Evolutionary conservation across 2,797 vertebrate species (phyloP).

Genomic region (Naso thynnoides): DNA sequence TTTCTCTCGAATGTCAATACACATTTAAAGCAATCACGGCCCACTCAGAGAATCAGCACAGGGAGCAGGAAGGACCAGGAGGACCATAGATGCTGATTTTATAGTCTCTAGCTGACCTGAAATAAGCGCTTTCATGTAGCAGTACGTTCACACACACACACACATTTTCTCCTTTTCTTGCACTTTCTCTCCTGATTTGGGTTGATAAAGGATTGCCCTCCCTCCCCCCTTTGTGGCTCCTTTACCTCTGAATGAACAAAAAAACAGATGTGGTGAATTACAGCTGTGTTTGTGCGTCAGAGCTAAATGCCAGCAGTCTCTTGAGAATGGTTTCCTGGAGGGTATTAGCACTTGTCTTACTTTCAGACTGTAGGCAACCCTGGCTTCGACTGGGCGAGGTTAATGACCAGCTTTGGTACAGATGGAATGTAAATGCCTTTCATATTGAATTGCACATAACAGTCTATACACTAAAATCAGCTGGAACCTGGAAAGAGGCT

Average conservation of each 20-base stretch:
- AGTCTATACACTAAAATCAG: constrained; percentile 21
- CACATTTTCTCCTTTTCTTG: constrained; percentile 22
- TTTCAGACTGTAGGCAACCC: constrained; percentile 39
- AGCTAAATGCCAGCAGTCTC: constrained; percentile 74
- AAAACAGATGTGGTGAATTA: constrained; percentile 61
- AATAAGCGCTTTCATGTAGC: constrained; percentile 26
- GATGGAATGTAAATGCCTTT: constrained; percentile 23
- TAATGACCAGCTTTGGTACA: constrained; percentile 59
- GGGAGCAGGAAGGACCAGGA: background rate
- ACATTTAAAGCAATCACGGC: constrained; percentile 56
- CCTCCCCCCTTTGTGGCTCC: constrained; percentile 42
- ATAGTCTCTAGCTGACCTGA: constrained; percentile 24
- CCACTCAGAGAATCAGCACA: constrained; percentile 31
- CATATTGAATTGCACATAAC: constrained; percentile 21
- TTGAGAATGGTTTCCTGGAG: constrained; percentile 65
- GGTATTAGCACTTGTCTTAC: constrained; percentile 34
- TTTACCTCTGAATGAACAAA: constrained; percentile 64
- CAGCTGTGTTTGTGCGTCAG: constrained; percentile 81
- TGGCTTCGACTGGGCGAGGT: constrained; percentile 36
- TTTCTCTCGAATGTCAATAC: constrained; percentile 49
- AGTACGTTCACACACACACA: constrained; percentile 6
- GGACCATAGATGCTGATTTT: background rate
- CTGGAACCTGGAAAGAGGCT: constrained; percentile 3
- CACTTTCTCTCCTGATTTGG: constrained; percentile 52
- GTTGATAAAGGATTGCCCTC: constrained; percentile 39